A percentile compares a stretch with the other conserved stretches of the same genome.
Evolutionary conservation across 2,797 vertebrate species (phyloP).

Genomic region (Gymnocypris eckloni): DNA sequence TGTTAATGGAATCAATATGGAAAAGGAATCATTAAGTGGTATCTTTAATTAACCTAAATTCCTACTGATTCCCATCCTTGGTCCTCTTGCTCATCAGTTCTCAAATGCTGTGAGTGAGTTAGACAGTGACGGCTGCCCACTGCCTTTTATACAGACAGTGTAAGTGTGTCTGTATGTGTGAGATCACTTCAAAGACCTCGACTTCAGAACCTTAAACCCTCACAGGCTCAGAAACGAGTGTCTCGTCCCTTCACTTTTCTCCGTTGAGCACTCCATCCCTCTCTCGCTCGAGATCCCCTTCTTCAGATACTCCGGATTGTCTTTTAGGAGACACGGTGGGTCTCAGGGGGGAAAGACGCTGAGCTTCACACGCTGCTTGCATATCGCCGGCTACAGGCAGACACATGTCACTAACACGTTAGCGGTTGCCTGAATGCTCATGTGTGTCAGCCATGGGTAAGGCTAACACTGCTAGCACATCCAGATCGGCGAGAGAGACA

Average conservation of each 20-base stretch:
- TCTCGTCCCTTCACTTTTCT: not conserved
- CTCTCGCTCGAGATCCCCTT: conserved; percentile 9
- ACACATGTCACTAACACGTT: not conserved
- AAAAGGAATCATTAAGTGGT: not conserved
- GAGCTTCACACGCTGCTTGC: not conserved
- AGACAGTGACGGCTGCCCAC: not conserved
- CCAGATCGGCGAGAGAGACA: conserved; percentile 49
- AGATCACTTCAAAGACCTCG: conserved; percentile 23
- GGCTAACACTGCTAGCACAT: conserved; percentile 41
- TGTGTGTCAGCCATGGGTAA: conserved; percentile 27
- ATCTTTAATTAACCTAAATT: conserved; percentile 14
- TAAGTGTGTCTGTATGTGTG: conserved; percentile 7
- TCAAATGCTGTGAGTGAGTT: conserved; percentile 12
- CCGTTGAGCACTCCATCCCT: conserved; percentile 9
- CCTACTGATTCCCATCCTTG: not conserved
- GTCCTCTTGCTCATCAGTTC: not conserved
- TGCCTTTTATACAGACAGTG: conserved; percentile 15
- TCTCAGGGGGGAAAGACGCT: not conserved
- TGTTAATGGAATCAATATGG: not conserved
- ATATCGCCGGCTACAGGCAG: conserved; percentile 7
- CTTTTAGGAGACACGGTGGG: conserved; percentile 31
- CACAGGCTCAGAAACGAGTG: conserved; percentile 21
- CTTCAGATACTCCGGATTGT: conserved; percentile 19
- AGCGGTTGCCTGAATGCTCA: not conserved
- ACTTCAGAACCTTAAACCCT: conserved; percentile 29